Evolutionary conservation across 2,113 vertebrate species (phyloP).

Genomic region (Paraplagusia blochii): DNA sequence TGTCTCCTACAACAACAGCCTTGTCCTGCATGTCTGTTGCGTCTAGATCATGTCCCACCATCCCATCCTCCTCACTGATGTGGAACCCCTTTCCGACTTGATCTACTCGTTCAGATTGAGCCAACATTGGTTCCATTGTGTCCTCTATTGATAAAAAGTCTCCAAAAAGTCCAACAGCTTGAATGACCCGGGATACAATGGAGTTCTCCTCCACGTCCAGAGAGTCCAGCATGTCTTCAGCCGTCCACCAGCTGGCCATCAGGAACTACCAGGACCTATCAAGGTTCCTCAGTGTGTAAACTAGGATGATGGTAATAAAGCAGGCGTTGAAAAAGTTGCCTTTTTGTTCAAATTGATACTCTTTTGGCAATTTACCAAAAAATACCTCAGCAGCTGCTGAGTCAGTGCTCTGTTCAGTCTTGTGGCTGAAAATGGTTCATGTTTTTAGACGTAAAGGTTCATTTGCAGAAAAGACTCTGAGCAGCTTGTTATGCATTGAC

Average conservation of each 20-base stretch:
- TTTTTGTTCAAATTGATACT: too few species aligned
- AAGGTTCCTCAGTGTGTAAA: neutral
- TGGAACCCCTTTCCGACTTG: neutral
- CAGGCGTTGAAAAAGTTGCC: neutral
- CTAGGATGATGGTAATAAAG: neutral
- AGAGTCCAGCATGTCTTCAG: conserved; percentile 5
- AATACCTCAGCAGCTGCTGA: too few species aligned
- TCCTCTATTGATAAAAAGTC: conserved; percentile 41
- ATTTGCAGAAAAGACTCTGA: neutral
- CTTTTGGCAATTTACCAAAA: too few species aligned
- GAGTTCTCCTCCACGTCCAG: conserved; percentile 30
- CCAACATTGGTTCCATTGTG: conserved; percentile 1
- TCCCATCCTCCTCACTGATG: neutral
- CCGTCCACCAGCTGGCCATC: conserved; percentile 49
- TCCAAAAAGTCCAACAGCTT: conserved; percentile 46
- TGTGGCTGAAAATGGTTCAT: conserved; percentile 17
- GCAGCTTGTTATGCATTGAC: conserved; percentile 32
- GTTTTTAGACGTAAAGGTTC: conserved; percentile 13
- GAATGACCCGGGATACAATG: conserved; percentile 23
- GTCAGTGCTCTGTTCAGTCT: conserved; percentile 6
- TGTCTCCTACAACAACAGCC: neutral
- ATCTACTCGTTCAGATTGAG: neutral
- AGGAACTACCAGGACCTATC: neutral
- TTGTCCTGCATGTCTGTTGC: neutral
- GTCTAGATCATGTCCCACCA: too few species aligned